Base-by-base conservation (phyloP, 2,113 vertebrate species). In the Synchiropus splendidus region DNA sequence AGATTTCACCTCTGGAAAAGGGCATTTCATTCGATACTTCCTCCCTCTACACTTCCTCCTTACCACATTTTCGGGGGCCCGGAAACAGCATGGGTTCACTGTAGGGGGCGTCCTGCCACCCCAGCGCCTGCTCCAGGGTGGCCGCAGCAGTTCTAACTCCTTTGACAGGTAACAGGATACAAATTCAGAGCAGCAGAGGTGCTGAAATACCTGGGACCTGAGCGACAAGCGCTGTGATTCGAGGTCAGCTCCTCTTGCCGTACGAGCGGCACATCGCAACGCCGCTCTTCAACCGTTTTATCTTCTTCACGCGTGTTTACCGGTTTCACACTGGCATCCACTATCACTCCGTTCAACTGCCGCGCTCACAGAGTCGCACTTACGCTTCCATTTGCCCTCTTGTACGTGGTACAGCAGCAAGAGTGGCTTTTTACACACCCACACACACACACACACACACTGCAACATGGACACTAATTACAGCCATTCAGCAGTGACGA, bases 21-120 rank as follows among this genome's bases (percentile, higher is more conserved):
- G 54, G 37, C 27, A 34, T 72, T 83, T 77, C 64, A 85, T 83
- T 80, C 76, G 77, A 86, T 83, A 83, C 74, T 83, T 87, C 83
- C 83, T 86, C 78, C 74, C 58, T 15, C 16, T 67, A 60, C 65
- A 66, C 76, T 83, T 86, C 83, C 83, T 78, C 18, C 53, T 83
- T 80, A 77, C 68, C 82, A 80, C 78, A 76, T 74, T 70, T 77
- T 76, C 55, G 61, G 62, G 63, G 67, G 72, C 52, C 73, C 67
- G 70, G 63, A 76, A 45, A 71, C 61, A 73, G 67, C 61, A 38
- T 18, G 45, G 38, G 45, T 39, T 51, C 35, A 13, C 41, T 2
- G 6, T 17, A 12, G 78, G 57, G 64, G 70, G 63, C 33, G 62
- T 54, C 67, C 55, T 43, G 53, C 17, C 27, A 49, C 52, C 58